A percentile compares a stretch with the other conserved stretches of the same genome.
Evolutionary conservation across 2,888 invertebrate species (phyloP).

Genomic region (Bugula neritina): DNA sequence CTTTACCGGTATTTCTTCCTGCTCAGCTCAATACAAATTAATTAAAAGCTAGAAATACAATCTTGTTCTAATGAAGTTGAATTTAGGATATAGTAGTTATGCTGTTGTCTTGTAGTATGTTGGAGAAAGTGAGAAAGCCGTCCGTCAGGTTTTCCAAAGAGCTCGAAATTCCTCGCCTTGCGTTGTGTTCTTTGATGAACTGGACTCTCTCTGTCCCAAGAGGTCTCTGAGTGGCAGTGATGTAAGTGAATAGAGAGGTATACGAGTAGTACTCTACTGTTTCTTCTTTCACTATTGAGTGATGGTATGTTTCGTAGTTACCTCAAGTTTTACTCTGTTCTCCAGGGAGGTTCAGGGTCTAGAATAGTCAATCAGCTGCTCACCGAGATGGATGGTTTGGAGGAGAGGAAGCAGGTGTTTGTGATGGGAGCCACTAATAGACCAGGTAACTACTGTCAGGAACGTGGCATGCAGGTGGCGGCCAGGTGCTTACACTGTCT

Average conservation of each 20-base stretch:
- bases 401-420: slow-evolving; percentile 83
- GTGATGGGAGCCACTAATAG: slow-evolving; percentile 93
- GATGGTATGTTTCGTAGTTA: too few relatives aligned
- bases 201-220: slow-evolving; percentile 89
- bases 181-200: slow-evolving; percentile 89
- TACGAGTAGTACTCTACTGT: too few relatives aligned
- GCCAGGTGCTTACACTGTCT: too few relatives aligned
- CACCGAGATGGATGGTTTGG: slow-evolving; percentile 97
- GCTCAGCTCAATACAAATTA: too few relatives aligned
- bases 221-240: slow-evolving; percentile 67
- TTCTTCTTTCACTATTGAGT: too few relatives aligned
- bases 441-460: slow-evolving; percentile 62
- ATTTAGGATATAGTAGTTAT: too few relatives aligned
- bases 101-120: slow-evolving; percentile 69
- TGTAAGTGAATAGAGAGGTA: slow-evolving; percentile 55
- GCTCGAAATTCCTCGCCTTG: slow-evolving; percentile 93
- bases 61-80: too few relatives aligned
- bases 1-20: too few relatives aligned
- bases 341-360: slow-evolving; percentile 51
- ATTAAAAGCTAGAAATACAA: too few relatives aligned
- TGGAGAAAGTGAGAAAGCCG: slow-evolving; percentile 94
- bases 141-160: slow-evolving; percentile 88
- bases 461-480: too few relatives aligned
- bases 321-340: too few relatives aligned
- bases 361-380: slow-evolving; percentile 92